phyloP scores from a whole-genome alignment of 2,113 vertebrate genomes.

The Columba janthina region DNA sequence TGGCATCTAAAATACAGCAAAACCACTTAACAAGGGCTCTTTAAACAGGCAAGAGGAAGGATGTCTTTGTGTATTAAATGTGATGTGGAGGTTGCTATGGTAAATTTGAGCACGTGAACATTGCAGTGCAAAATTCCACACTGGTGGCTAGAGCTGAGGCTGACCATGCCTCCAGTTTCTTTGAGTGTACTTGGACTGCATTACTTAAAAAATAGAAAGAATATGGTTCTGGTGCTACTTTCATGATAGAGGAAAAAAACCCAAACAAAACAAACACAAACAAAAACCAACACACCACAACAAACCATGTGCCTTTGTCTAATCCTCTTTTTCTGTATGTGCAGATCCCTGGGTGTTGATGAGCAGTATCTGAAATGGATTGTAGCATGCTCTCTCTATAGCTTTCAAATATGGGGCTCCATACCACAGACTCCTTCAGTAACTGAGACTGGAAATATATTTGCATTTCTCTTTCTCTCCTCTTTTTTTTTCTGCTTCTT shows the following conservation, averaged over 20 bases:
- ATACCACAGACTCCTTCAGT: slow-evolving; percentile 10
- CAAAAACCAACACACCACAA: too few species aligned
- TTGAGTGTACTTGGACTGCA: not conserved
- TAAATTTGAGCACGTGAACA: slow-evolving; percentile 53
- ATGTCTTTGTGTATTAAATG: slow-evolving; percentile 64
- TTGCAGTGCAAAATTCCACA: slow-evolving; percentile 38
- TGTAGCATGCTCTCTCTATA: not conserved
- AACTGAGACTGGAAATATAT: slow-evolving; percentile 12
- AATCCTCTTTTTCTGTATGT: not conserved
- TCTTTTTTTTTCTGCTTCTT: not conserved
- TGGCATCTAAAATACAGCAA: slow-evolving; percentile 70
- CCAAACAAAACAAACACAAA: too few species aligned
- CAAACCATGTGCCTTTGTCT: not conserved
- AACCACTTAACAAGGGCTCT: slow-evolving; percentile 66
- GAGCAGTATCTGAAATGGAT: not conserved
- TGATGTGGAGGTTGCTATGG: slow-evolving; percentile 68
- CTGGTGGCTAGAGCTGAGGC: not conserved
- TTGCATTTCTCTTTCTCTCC: not conserved
- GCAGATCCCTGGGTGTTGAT: not conserved
- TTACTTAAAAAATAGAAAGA: not conserved
- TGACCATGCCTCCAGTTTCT: slow-evolving; percentile 27
- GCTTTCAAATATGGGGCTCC: not conserved
- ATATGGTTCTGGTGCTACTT: not conserved
- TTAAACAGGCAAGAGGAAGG: slow-evolving; percentile 63
- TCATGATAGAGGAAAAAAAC: not conserved